phyloP scores from a whole-genome alignment of 2,113 vertebrate genomes.

The Electrona antarctica region DNA sequence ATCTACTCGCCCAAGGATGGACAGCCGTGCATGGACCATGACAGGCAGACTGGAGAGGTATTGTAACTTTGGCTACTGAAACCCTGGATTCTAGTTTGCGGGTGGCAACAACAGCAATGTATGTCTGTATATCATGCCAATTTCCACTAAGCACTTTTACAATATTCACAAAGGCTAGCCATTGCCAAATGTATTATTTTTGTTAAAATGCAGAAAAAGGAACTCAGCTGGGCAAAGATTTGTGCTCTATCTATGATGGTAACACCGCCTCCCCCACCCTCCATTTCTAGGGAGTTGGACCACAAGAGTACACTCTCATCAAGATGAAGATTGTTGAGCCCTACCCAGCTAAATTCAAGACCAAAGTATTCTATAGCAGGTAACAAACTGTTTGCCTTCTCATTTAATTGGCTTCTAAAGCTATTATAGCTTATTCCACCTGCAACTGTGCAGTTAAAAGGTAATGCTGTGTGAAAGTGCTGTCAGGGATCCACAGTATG shows the following conservation, averaged over 20 bases:
- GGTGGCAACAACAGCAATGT: too few relatives aligned
- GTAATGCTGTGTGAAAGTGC: too few relatives aligned
- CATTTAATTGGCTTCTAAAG: not conserved
- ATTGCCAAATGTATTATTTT: too few relatives aligned
- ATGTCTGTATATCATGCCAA: too few relatives aligned
- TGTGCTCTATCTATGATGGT: too few relatives aligned
- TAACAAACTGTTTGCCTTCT: conserved; percentile 21
- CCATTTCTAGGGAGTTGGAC: conserved; percentile 88
- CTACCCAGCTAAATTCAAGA: conserved; percentile 91
- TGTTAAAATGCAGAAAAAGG: too few relatives aligned
- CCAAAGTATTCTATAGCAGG: conserved; percentile 76
- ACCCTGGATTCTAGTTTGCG: too few relatives aligned
- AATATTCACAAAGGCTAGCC: too few relatives aligned
- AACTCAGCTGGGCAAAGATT: too few relatives aligned
- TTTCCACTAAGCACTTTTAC: too few relatives aligned
- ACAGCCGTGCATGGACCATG: conserved; percentile 98
- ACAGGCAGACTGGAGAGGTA: conserved; percentile 98
- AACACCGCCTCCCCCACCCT: not conserved
- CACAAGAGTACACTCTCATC: conserved; percentile 95
- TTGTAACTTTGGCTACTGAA: not conserved
- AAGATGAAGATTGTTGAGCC: conserved; percentile 96
- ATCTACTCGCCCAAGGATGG: conserved; percentile 98
- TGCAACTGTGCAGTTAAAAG: too few relatives aligned
- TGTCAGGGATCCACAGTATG: too few relatives aligned
- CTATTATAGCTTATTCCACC: not conserved